A percentile compares a stretch with the other conserved stretches of the same genome.
Evolutionary conservation across 2,113 vertebrate species (phyloP).

Genomic region (Cryptomyrus ogoouensis): DNA sequence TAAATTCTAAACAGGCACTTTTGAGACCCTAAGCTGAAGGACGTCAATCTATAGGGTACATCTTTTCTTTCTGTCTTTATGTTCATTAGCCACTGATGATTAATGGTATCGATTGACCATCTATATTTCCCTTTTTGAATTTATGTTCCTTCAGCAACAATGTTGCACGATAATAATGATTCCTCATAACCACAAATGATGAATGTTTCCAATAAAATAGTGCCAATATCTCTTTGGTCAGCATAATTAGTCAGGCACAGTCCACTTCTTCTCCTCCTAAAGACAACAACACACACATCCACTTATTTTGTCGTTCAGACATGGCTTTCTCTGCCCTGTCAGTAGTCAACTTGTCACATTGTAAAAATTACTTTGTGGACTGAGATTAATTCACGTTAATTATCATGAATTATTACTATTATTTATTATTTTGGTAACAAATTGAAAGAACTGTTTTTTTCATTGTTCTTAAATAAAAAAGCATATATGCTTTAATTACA

Average conservation of each 20-base stretch:
- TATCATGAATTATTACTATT: neutral
- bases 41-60: neutral
- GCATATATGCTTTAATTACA: neutral
- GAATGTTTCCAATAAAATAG: neutral
- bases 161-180: neutral
- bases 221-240: neutral
- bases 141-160: constrained; percentile 10
- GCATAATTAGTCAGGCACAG: constrained; percentile 6
- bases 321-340: neutral
- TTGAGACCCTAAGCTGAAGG: neutral
- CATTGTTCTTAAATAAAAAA: neutral
- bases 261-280: neutral
- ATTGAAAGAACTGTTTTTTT: neutral
- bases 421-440: neutral
- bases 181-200: constrained; percentile 4
- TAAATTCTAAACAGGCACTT: neutral
- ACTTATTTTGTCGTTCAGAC: neutral
- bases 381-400: neutral
- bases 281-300: neutral
- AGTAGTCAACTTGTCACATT: neutral
- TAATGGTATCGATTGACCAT: neutral
- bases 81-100: constrained; percentile 3
- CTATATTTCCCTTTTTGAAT: constrained; percentile 10
- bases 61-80: neutral
- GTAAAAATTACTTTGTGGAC: neutral